phyloP scores from a whole-genome alignment of 2,113 vertebrate species.

The Gymnarchus niloticus region DNA sequence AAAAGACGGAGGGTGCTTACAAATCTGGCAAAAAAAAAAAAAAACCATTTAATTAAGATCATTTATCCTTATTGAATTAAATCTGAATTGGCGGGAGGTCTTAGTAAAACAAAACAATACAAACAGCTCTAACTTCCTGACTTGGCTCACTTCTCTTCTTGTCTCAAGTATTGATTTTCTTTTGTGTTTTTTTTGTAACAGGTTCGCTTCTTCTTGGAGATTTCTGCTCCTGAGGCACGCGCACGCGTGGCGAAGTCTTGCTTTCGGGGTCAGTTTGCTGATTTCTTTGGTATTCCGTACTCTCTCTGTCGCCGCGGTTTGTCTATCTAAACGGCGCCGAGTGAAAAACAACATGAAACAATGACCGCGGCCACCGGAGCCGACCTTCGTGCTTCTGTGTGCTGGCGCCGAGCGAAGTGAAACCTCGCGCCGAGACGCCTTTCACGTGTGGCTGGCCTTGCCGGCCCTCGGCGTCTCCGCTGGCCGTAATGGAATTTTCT shows the following conservation, averaged over 20 bases:
- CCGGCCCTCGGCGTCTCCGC: neutral
- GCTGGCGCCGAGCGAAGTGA: neutral
- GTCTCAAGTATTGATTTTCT: conserved; percentile 19
- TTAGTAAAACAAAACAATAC: neutral
- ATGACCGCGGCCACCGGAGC: neutral
- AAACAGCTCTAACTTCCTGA: neutral
- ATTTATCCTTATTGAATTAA: neutral
- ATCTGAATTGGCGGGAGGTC: neutral
- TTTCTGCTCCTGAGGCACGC: conserved; percentile 42
- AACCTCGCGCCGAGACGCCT: neutral
- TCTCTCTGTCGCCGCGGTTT: too few relatives aligned
- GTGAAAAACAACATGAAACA: neutral
- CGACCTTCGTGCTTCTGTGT: neutral
- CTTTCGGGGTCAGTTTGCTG: conserved; percentile 55
- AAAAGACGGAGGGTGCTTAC: neutral
- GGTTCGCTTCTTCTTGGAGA: conserved; percentile 49
- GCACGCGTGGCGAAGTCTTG: conserved; percentile 46
- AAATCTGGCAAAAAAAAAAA: neutral
- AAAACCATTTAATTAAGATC: neutral
- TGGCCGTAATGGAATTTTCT: conserved; percentile 28
- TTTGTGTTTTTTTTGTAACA: conserved; percentile 39
- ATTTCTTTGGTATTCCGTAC: conserved; percentile 19
- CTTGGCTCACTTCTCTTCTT: neutral
- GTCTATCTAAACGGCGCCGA: neutral
- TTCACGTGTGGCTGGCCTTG: conserved; percentile 15